Base-by-base conservation (phyloP, 2,888 invertebrate species). In the Lochmaea capreae region DNA sequence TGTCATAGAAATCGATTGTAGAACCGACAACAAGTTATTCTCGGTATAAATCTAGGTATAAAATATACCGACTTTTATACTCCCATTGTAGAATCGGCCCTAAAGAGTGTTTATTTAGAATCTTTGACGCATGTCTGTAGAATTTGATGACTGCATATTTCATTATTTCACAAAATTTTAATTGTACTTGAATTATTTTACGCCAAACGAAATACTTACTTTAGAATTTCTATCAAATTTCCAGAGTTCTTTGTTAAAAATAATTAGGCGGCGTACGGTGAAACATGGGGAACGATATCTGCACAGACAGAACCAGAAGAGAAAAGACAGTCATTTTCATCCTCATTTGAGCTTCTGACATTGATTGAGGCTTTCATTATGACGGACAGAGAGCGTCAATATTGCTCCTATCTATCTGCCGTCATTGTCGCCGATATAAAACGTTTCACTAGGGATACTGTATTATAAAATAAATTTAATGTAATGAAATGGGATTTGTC, bases 371-470 rank as follows among this genome's bases (percentile, higher is more conserved):
- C 72, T 73, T 74, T 77, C 78, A 78, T 78, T 76, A 76, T 77
- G 79, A 79, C 68, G 77, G 79, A 79, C 79, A 77, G 75, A 78
- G 68, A 74, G 74, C 77, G 77, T 76, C 79, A 76, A 78, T 78
- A 78, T 76, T 76, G 67, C 76, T 75, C 57, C 78, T 71, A 66
- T 74, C 71, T 66, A 74, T 69, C 73, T 73, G 26, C 9, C 10
- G 43, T 58, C 33, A 65, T 14, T 18, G 62, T 18, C 39, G 62
- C 39, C 62, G 43, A 12, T 6, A 18, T 12, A 10, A 43, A 63
- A 6, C n/a, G 8, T 42, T 63, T 63, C 11, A 18, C 10, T 10
- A 54, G 16, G 54, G 54, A 54, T 54, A 54, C 54, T 16, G 5
- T 16, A 54, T 18, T 52, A 16, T 16, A 6, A 8, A 54, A 54